phyloP scores from a whole-genome alignment of 2,113 vertebrate genomes.

The Pimephales promelas region DNA sequence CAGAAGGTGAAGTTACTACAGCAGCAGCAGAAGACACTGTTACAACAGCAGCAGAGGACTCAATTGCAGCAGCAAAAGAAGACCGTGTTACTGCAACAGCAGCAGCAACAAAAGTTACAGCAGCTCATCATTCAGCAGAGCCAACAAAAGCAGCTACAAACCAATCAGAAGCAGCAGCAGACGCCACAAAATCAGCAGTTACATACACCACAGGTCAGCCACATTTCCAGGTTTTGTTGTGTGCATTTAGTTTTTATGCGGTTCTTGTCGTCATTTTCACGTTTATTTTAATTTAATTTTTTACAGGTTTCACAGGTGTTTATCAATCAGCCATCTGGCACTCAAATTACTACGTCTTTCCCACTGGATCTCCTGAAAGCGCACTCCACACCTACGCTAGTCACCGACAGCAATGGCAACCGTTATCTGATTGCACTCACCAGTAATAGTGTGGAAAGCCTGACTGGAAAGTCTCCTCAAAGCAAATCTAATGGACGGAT shows the following conservation, averaged over 20 bases:
- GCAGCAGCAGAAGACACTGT: constrained; percentile 58
- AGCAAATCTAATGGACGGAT: constrained; percentile 74
- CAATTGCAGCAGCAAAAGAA: constrained; percentile 45
- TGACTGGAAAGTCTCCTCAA: constrained; percentile 67
- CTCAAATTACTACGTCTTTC: constrained; percentile 71
- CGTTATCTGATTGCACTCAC: constrained; percentile 91
- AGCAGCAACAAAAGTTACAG: constrained; percentile 57
- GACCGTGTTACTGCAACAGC: constrained; percentile 38
- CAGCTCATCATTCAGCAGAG: constrained; percentile 50
- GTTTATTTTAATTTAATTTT: background rate
- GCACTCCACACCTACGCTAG: constrained; percentile 78
- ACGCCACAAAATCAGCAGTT: constrained; percentile 49
- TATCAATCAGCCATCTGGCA: constrained; percentile 71
- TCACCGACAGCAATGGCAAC: constrained; percentile 88
- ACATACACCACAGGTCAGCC: constrained; percentile 71
- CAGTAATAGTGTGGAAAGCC: constrained; percentile 76
- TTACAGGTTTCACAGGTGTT: constrained; percentile 72
- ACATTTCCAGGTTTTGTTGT: background rate
- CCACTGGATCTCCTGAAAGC: constrained; percentile 83
- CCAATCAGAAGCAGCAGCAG: constrained; percentile 61
- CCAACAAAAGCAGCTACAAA: constrained; percentile 58
- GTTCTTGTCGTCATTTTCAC: background rate
- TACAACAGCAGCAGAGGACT: constrained; percentile 47
- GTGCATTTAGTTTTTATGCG: background rate
- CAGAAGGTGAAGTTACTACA: constrained; percentile 48